Evolutionary conservation across 2,888 invertebrate genomes (phyloP).

Genomic region (Acanthoscelides obtectus): DNA sequence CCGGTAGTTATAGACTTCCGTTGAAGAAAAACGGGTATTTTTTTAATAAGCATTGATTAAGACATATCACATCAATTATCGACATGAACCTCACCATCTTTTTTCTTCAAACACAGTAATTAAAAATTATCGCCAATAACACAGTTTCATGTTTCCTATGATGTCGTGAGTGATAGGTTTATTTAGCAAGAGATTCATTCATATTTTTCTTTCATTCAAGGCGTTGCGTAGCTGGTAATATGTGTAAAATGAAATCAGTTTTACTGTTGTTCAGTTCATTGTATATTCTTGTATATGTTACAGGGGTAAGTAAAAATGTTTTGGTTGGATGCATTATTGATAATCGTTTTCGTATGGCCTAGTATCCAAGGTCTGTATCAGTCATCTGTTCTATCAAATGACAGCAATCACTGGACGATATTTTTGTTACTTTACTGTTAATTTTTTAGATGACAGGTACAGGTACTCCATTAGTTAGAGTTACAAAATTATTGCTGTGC

Average conservation of each 20-base stretch:
- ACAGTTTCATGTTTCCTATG: neutral
- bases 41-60: neutral
- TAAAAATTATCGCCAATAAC: neutral
- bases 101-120: neutral
- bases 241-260: slow-evolving; percentile 8
- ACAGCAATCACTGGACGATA: too few species aligned
- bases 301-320: slow-evolving; percentile 11
- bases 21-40: neutral
- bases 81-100: neutral
- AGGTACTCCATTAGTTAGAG: too few species aligned
- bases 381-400: too few species aligned
- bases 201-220: neutral
- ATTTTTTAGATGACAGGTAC: too few species aligned
- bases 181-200: neutral
- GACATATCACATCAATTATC: neutral
- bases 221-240: neutral
- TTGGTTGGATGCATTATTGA: neutral
- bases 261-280: slow-evolving; percentile 2
- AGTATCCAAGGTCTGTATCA: too few species aligned
- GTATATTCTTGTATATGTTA: slow-evolving; percentile 4
- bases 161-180: neutral
- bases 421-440: too few species aligned
- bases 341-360: too few species aligned
- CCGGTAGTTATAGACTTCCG: neutral
- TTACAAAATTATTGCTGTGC: too few species aligned